These are phyloP conservation scores for Taxidea taxus DNA, from an alignment of 2,113 vertebrate genomes.

Conservation along the genomic window DNA sequence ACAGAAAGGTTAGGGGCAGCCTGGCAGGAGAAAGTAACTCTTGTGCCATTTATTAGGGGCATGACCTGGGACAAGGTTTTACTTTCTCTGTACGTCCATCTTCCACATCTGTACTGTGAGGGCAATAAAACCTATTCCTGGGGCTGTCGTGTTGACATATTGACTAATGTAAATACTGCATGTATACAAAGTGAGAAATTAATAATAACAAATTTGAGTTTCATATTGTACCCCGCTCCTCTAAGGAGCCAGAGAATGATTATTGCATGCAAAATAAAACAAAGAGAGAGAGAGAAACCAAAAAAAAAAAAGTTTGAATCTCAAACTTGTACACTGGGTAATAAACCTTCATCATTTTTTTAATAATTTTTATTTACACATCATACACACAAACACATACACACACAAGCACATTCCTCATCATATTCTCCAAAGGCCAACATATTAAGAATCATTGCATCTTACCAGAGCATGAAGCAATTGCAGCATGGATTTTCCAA, in stretches of 20 bases:
- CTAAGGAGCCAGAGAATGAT: background rate
- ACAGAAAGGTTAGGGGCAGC: background rate
- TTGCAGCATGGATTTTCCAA: conserved; percentile 19
- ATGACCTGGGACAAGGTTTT: background rate
- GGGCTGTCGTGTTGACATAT: background rate
- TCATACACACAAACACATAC: background rate
- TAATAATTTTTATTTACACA: background rate
- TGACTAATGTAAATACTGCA: background rate
- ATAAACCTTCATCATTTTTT: background rate
- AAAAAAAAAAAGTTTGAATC: background rate
- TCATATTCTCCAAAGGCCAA: background rate
- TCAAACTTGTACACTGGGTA: background rate
- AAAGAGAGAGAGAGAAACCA: no score
- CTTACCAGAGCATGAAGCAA: conserved; percentile 56
- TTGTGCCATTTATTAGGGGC: background rate
- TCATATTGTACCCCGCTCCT: background rate
- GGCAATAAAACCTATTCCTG: background rate
- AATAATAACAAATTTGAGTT: background rate
- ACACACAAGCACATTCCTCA: background rate
- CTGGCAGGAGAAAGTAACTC: background rate
- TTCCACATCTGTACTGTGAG: background rate
- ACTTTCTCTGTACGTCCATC: background rate
- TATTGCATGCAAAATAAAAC: background rate
- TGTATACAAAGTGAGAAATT: background rate
- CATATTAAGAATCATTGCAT: background rate